Evolutionary conservation across 2,888 invertebrate genomes (phyloP).

Genomic region (Agrotis ipsilon): DNA sequence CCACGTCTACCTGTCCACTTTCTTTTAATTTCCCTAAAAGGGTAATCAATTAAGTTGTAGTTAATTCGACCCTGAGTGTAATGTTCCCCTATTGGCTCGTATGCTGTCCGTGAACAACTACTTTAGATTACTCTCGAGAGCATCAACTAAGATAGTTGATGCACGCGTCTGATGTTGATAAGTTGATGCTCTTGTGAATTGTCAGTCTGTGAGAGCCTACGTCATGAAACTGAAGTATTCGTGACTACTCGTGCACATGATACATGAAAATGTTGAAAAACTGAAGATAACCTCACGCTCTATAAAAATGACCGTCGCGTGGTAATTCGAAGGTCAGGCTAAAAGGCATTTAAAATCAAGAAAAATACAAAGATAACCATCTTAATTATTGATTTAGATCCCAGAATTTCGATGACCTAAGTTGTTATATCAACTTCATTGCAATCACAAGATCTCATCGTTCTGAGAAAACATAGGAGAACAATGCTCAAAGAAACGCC

Average conservation of each 20-base stretch:
- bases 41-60: constrained; percentile 10
- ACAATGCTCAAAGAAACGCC: constrained; percentile 32
- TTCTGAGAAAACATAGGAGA: constrained; percentile 3
- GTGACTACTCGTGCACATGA: not conserved
- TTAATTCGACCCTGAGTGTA: constrained; percentile 8
- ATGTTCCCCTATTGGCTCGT: constrained; percentile 22
- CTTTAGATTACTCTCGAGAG: constrained; percentile 29
- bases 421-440: not conserved
- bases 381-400: not conserved
- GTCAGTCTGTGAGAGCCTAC: not conserved
- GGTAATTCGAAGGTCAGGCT: not conserved
- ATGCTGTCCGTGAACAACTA: constrained; percentile 11
- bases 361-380: not conserved
- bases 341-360: not conserved
- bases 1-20: not conserved
- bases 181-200: constrained; percentile 4
- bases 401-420: not conserved
- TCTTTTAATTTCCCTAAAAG: constrained; percentile 19
- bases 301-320: too few relatives aligned
- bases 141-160: too few relatives aligned
- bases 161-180: constrained; percentile 1
- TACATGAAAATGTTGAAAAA: not conserved
- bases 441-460: not conserved
- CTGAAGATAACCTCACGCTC: too few relatives aligned
- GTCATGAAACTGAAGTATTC: constrained; percentile 9